Evolutionary conservation across 2,888 invertebrate genomes (phyloP).

Genomic region (Clistopyga incitator): DNA sequence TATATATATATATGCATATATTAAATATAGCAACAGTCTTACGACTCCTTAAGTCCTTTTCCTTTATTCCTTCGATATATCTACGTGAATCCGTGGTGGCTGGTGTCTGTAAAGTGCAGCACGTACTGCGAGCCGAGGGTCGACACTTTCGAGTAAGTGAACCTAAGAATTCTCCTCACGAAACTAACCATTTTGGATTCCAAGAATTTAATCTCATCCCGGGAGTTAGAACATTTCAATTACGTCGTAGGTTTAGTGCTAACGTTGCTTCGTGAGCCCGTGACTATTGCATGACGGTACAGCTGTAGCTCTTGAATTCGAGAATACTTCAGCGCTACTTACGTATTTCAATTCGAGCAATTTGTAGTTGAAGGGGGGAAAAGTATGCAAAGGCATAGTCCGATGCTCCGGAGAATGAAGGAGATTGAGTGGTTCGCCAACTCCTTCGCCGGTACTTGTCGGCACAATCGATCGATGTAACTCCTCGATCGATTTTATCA

Average conservation of each 20-base stretch:
- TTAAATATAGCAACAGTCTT: neutral
- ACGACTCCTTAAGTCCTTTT: slow-evolving; percentile 18
- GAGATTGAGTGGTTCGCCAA: neutral
- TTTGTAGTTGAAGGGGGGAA: neutral
- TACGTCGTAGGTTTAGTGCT: neutral
- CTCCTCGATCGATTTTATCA: too few relatives aligned
- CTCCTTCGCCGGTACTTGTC: neutral
- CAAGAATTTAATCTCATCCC: slow-evolving; percentile 39
- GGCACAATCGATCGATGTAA: too few relatives aligned
- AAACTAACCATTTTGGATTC: slow-evolving; percentile 38
- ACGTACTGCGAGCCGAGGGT: slow-evolving; percentile 8
- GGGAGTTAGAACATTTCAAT: slow-evolving; percentile 25
- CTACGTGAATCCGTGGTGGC: neutral
- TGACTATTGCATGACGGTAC: neutral
- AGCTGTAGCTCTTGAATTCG: neutral
- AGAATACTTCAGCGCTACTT: neutral
- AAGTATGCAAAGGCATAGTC: too few relatives aligned
- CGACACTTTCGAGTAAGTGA: slow-evolving; percentile 28
- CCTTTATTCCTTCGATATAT: slow-evolving; percentile 29
- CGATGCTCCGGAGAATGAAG: too few relatives aligned
- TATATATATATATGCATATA: neutral
- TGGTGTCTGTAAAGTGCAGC: slow-evolving; percentile 3
- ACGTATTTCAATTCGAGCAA: neutral
- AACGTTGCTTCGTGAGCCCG: neutral
- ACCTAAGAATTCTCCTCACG: slow-evolving; percentile 27